Conservation (phyloP, 1,140 invertebrate species). For the Leucophenga varia region DNA sequence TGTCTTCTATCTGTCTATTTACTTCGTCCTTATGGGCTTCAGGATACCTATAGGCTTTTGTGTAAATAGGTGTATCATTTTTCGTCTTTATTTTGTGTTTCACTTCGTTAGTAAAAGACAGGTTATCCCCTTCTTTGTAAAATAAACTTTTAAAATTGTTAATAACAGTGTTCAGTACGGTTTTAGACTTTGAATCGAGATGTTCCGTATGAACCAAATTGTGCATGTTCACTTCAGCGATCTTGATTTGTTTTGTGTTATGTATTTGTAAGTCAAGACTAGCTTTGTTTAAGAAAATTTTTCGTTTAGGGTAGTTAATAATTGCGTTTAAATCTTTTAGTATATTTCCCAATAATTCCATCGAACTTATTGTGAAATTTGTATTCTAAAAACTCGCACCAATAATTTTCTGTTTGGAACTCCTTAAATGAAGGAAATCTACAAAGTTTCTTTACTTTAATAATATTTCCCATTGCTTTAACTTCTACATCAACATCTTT, state of each 20-base stretch:
- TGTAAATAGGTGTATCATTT: slow-evolving; percentile 20
- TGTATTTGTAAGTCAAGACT: too few species aligned
- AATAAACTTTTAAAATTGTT: too few species aligned
- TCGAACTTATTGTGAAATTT: too few species aligned
- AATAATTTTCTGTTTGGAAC: slow-evolving; percentile 2
- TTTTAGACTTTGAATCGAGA: too few species aligned
- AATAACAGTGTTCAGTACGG: too few species aligned
- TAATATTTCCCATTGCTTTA: slow-evolving; percentile 1
- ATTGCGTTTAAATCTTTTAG: slow-evolving; percentile 6
- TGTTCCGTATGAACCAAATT: neutral
- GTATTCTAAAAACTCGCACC: slow-evolving; percentile 9
- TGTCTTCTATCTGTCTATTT: slow-evolving; percentile 21
- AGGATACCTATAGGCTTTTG: slow-evolving; percentile 35
- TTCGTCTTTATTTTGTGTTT: neutral
- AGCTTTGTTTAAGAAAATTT: too few species aligned
- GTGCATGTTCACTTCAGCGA: neutral
- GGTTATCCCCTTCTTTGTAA: too few species aligned
- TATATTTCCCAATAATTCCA: too few species aligned
- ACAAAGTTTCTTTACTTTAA: slow-evolving; percentile 1
- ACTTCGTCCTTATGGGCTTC: slow-evolving; percentile 31
- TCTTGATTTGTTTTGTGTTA: too few species aligned
- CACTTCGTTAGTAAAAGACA: too few species aligned
- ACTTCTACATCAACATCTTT: neutral
- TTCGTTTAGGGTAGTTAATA: too few species aligned
- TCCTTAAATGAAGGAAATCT: slow-evolving; percentile 6